A percentile compares a stretch with the other conserved stretches of the same genome.
These are phyloP conservation scores for Uropsilus gracilis DNA, from an alignment of 2,113 vertebrate genomes.

Conservation along the genomic window DNA sequence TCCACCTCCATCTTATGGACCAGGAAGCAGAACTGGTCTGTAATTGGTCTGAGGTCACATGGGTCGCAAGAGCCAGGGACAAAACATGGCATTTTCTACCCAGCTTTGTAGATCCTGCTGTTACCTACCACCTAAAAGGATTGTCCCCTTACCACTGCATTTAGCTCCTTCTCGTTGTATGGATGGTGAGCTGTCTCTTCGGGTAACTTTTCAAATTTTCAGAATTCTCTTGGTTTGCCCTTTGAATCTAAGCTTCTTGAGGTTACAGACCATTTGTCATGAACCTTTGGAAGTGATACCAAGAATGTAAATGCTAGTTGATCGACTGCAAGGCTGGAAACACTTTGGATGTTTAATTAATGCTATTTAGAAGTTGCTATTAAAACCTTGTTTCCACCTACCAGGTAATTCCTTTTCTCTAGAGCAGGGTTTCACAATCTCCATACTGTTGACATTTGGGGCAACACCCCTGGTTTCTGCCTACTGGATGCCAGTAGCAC, in stretches of 20 bases:
- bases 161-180: background rate
- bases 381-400: background rate
- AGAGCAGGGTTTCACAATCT: background rate
- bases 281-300: background rate
- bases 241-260: background rate
- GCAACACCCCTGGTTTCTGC: background rate
- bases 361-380: background rate
- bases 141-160: rapidly evolving
- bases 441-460: background rate
- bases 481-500: background rate
- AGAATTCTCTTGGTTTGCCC: background rate
- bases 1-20: background rate
- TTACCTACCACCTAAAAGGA: background rate
- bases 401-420: background rate
- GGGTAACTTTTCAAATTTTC: background rate
- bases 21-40: background rate
- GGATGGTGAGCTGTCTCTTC: background rate
- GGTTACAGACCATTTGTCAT: background rate
- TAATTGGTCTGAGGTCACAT: background rate
- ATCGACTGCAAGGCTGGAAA: background rate
- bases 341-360: background rate
- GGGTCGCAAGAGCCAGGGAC: background rate
- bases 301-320: background rate
- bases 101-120: background rate
- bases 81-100: background rate